Evolutionary conservation across 1,140 invertebrate genomes (phyloP).

Genomic region (Drosophila nikananu): DNA sequence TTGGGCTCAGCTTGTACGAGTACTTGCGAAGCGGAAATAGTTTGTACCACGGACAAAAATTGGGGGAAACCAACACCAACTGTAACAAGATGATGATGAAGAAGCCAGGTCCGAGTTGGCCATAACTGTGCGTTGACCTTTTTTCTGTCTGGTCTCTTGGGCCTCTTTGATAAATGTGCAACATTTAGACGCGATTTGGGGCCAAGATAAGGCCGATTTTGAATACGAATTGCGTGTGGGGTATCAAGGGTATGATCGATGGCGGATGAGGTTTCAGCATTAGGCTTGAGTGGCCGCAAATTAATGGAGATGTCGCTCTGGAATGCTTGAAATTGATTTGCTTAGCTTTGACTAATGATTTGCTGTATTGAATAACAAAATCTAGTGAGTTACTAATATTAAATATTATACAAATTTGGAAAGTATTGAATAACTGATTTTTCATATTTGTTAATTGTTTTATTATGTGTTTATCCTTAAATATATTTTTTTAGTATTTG

Average conservation of each 20-base stretch:
- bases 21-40: slow-evolving; percentile 72
- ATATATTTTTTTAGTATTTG: too few relatives aligned
- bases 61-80: slow-evolving; percentile 53
- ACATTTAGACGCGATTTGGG: slow-evolving; percentile 83
- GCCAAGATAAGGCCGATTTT: slow-evolving; percentile 68
- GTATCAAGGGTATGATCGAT: slow-evolving; percentile 46
- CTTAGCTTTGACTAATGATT: slow-evolving; percentile 5
- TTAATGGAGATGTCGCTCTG: slow-evolving; percentile 36
- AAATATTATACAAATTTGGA: not conserved
- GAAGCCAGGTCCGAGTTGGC: slow-evolving; percentile 41
- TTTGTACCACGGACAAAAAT: slow-evolving; percentile 44
- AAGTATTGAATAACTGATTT: not conserved
- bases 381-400: not conserved
- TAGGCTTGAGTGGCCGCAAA: slow-evolving; percentile 9
- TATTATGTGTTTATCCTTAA: too few relatives aligned
- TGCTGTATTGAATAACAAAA: slow-evolving; percentile 3
- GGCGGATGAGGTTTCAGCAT: slow-evolving; percentile 28
- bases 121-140: slow-evolving; percentile 83
- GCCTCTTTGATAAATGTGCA: slow-evolving; percentile 81
- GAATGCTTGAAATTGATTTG: slow-evolving; percentile 20
- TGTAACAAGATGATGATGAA: slow-evolving; percentile 67
- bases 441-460: too few relatives aligned
- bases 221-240: slow-evolving; percentile 41
- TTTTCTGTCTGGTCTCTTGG: slow-evolving; percentile 42
- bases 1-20: slow-evolving; percentile 11